These are phyloP conservation scores for Sapayoa aenigma DNA, from an alignment of 2,113 vertebrate species.

Conservation along the genomic window DNA sequence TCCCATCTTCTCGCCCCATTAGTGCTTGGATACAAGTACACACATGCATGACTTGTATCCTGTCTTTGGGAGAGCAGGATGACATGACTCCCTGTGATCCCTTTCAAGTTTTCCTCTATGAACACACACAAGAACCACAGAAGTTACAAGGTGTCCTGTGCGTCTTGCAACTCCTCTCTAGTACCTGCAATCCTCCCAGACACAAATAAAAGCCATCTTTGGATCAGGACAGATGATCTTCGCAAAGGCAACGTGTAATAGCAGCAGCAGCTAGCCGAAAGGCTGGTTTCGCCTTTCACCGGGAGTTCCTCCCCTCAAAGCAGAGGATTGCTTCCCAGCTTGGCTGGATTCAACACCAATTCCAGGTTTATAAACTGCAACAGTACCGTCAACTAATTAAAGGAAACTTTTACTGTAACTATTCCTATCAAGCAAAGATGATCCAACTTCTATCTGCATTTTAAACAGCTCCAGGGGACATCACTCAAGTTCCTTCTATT, in stretches of 20 bases:
- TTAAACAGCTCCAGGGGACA: neutral
- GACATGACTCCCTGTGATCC: neutral
- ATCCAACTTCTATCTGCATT: neutral
- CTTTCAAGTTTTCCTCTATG: neutral
- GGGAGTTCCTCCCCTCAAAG: neutral
- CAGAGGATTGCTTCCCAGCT: neutral
- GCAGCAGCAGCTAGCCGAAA: neutral
- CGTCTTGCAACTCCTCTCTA: neutral
- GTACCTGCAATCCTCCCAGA: neutral
- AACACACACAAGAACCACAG: neutral
- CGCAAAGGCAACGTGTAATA: neutral
- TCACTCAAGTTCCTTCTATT: neutral
- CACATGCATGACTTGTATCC: neutral
- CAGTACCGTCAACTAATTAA: neutral
- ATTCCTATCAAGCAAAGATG: neutral
- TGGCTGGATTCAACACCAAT: neutral
- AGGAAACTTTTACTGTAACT: neutral
- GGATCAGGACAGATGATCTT: neutral
- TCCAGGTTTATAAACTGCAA: neutral
- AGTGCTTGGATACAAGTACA: neutral
- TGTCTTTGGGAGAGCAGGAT: neutral
- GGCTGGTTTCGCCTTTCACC: neutral
- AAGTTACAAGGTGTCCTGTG: neutral
- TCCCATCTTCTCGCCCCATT: neutral
- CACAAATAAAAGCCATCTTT: neutral